Conservation (phyloP, 2,113 vertebrate species). For the Ameiurus melas region DNA sequence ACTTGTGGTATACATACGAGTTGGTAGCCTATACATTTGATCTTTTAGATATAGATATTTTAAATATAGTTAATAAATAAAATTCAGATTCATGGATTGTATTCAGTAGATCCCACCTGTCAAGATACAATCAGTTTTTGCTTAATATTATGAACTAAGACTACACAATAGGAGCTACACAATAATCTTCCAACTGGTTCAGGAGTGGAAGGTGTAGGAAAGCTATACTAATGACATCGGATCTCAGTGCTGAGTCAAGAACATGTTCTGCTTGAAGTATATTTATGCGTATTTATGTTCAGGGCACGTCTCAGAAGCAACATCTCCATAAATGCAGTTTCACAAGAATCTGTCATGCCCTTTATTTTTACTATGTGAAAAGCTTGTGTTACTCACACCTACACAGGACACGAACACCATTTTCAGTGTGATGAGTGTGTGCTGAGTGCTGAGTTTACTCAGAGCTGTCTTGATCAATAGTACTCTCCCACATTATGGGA, state of each 20-base stretch:
- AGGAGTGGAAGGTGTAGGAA: background rate
- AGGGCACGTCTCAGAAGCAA: background rate
- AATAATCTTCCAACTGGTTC: background rate
- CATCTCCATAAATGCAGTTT: background rate
- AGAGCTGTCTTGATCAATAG: slow-evolving; percentile 21
- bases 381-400: background rate
- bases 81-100: background rate
- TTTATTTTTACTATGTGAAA: background rate
- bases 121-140: background rate
- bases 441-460: slow-evolving; percentile 1
- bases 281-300: too few species aligned
- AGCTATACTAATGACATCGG: background rate
- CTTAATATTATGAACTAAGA: background rate
- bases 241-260: background rate
- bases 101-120: background rate
- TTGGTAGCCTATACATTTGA: background rate
- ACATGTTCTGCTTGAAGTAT: background rate
- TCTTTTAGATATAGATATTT: background rate
- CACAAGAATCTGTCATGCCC: background rate
- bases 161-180: background rate
- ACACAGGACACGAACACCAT: background rate
- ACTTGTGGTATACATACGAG: background rate
- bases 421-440: slow-evolving; percentile 6
- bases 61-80: background rate
- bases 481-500: slow-evolving; percentile 34